These are phyloP conservation scores for Ginglymostoma cirratum DNA, from an alignment of 2,113 vertebrate species.

Conservation along the genomic window DNA sequence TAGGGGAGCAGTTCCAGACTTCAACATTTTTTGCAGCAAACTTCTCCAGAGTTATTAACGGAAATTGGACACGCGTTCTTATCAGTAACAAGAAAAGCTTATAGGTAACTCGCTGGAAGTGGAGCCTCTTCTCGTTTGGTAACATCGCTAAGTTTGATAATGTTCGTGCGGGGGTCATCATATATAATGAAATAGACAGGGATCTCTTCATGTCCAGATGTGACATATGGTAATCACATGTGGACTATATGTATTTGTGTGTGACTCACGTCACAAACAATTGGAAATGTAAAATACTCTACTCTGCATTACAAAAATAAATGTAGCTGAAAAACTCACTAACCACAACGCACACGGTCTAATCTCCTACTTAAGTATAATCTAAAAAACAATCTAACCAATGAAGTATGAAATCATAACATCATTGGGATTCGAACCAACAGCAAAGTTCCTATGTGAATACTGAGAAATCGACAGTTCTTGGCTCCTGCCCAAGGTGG, in stretches of 20 bases:
- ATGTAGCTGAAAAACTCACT: constrained; percentile 50
- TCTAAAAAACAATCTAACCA: constrained; percentile 42
- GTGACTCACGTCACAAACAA: constrained; percentile 24
- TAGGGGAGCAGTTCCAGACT: constrained; percentile 16
- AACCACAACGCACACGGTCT: constrained; percentile 42
- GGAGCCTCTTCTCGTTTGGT: constrained; percentile 42
- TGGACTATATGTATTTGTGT: constrained; percentile 51
- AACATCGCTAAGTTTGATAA: constrained; percentile 55
- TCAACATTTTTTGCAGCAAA: neutral
- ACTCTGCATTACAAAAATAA: constrained; percentile 35
- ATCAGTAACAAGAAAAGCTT: neutral
- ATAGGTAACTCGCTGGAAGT: neutral
- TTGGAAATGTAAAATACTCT: constrained; percentile 44
- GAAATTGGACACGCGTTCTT: constrained; percentile 20
- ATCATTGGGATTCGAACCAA: constrained; percentile 40
- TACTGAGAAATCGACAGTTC: constrained; percentile 43
- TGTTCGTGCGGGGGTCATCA: constrained; percentile 57
- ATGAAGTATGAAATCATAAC: constrained; percentile 44
- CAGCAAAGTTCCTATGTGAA: constrained; percentile 45
- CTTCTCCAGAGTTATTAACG: neutral
- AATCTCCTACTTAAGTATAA: constrained; percentile 42
- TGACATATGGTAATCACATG: constrained; percentile 58
- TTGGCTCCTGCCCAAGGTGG: constrained; percentile 44
- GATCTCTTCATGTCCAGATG: constrained; percentile 43
- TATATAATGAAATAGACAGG: constrained; percentile 48